These are phyloP conservation scores for Bryconaethiops microstoma DNA, from an alignment of 2,797 vertebrate species.

Conservation along the genomic window DNA sequence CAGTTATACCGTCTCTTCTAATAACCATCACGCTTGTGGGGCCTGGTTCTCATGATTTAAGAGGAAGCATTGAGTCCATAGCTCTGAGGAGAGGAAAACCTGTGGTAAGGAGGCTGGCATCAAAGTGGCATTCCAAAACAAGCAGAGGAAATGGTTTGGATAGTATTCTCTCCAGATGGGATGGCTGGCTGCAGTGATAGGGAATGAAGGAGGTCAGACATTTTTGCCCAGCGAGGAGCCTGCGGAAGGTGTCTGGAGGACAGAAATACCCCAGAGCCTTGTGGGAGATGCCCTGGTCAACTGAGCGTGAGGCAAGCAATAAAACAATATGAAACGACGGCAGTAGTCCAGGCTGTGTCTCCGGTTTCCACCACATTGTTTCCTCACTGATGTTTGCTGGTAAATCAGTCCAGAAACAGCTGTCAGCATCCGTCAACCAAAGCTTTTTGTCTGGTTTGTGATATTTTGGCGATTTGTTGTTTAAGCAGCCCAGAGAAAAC, in stretches of 20 bases:
- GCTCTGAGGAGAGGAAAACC: conserved; percentile 23
- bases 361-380: conserved; percentile 45
- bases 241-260: conserved; percentile 13
- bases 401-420: conserved; percentile 33
- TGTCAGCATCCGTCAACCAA: conserved; percentile 20
- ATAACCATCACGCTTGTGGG: conserved; percentile 64
- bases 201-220: conserved; percentile 18
- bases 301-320: conserved; percentile 33
- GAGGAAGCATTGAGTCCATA: conserved; percentile 30
- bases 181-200: conserved; percentile 19
- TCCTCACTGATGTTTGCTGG: conserved; percentile 37
- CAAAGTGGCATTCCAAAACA: conserved; percentile 22
- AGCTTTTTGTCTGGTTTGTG: not conserved
- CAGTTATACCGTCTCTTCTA: conserved; percentile 69
- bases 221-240: conserved; percentile 15
- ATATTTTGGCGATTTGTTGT: conserved; percentile 18
- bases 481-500: not conserved
- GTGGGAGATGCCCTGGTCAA: conserved; percentile 45
- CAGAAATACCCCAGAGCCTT: conserved; percentile 32
- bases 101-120: conserved; percentile 33
- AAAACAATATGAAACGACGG: conserved; percentile 49
- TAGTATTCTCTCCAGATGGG: conserved; percentile 29
- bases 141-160: conserved; percentile 29
- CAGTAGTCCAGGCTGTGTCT: conserved; percentile 24
- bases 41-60: conserved; percentile 9